A percentile compares a stretch with the other conserved stretches of the same genome.
Conservation (phyloP, 1,140 invertebrate genomes). For the Theocolax elegans region DNA sequence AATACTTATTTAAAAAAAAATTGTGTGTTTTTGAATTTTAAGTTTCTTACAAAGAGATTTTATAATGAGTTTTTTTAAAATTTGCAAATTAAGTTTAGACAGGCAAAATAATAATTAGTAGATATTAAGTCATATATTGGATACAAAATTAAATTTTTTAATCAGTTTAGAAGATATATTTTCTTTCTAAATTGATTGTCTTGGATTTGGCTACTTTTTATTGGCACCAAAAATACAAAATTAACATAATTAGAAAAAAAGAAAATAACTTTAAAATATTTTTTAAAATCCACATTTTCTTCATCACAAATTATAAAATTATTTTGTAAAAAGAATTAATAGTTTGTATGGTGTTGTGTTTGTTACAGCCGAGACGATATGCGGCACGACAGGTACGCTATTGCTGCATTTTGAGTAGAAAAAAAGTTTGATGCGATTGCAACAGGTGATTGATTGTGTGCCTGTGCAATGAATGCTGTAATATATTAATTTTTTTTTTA, state of each 20-base stretch:
- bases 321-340: slow-evolving; percentile 28
- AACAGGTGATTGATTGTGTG: slow-evolving; percentile 67
- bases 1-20: too few species aligned
- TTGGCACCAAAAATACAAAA: not conserved
- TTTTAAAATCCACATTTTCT: slow-evolving; percentile 7
- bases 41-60: too few species aligned
- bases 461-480: slow-evolving; percentile 68
- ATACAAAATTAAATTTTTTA: not conserved
- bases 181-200: slow-evolving; percentile 49
- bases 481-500: slow-evolving; percentile 20
- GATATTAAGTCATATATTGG: too few species aligned
- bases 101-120: too few species aligned
- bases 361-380: slow-evolving; percentile 69
- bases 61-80: too few species aligned
- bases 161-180: slow-evolving; percentile 10
- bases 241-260: not conserved
- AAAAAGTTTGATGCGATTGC: slow-evolving; percentile 61
- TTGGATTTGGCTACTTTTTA: slow-evolving; percentile 55
- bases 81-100: too few species aligned
- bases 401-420: slow-evolving; percentile 66
- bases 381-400: slow-evolving; percentile 70
- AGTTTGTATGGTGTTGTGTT: slow-evolving; percentile 49
- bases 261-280: not conserved
- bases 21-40: too few species aligned
- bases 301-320: slow-evolving; percentile 19